Percentiles rank a stretch among this genome's conserved stretches.
These are phyloP conservation scores for Troglohyphantes excavatus DNA, from an alignment of 2,888 invertebrate genomes.

Conservation along the genomic window DNA sequence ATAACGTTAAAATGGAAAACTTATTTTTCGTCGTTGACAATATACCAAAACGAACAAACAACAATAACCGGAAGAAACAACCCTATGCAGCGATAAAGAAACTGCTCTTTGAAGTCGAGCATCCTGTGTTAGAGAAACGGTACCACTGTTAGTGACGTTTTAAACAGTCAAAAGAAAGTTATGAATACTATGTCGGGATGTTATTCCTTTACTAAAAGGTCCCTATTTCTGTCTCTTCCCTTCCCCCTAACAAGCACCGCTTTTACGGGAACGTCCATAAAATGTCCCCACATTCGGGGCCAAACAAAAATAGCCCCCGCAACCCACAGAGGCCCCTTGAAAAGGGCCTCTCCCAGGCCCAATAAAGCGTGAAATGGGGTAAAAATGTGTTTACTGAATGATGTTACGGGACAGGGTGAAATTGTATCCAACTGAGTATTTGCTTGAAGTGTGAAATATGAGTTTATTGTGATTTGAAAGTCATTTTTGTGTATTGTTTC, in stretches of 20 bases:
- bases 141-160: constrained; percentile 26
- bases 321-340: neutral
- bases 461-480: neutral
- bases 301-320: neutral
- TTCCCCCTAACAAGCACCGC: constrained; percentile 19
- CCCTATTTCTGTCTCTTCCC: constrained; percentile 25
- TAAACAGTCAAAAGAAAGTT: constrained; percentile 43
- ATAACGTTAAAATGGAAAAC: no score
- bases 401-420: neutral
- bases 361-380: constrained; percentile 53
- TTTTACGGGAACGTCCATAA: constrained; percentile 44
- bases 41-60: no score
- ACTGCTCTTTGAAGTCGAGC: neutral
- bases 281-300: constrained; percentile 28
- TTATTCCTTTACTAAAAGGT: constrained; percentile 50
- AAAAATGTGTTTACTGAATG: constrained; percentile 14
- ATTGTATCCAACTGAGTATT: neutral
- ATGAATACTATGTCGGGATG: constrained; percentile 44
- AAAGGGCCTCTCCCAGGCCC: constrained; percentile 9
- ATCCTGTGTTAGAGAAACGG: constrained; percentile 5
- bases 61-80: neutral
- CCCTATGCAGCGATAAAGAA: neutral
- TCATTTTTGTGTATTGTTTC: no score
- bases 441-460: neutral
- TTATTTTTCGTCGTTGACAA: no score